Evolutionary conservation across 2,888 invertebrate genomes (phyloP), one percentile per base, ranked within the genome.

Genomic region (Apamea sordens): DNA sequence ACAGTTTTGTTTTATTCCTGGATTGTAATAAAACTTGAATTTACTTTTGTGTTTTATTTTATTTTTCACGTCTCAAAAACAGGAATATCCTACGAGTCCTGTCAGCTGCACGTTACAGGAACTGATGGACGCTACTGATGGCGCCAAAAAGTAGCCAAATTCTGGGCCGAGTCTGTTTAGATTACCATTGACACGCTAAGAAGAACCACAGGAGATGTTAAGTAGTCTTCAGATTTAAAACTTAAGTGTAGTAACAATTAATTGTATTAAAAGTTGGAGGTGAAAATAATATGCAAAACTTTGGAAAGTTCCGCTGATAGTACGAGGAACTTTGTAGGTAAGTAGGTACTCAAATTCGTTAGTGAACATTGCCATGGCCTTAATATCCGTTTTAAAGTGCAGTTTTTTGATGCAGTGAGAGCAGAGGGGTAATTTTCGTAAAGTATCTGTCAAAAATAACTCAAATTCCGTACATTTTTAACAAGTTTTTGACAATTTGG

Each of bases 21-120:
- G 80, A 90, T 91, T 93, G 90, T 91, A 94, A 93, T 93, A 93
- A 93, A 93, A 90, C 86, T 89, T 85, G 77, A 92, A 88, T 69
- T 84, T 86, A 84, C 67, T 89, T 77, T 67, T 32, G 76, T 79
- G 77, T 89, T 71, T 87, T n/a, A 86, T 88, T 89, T 32, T 61
- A 59, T 32, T 15, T 69, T 15, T 69, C 4, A 2, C 1, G 18
- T 7, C 32, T 41, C 13, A 24, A 18, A 11, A 1, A 64, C 13
- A 53, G 2, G 6, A 61, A 36, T 56, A 1, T 10, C 11, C 56
- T 56, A 56, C 3, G 24, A 10, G 56, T 56, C 5, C 11, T 59
- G 56, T n/a, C 56, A n/a, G 11, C 56, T 59, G 11, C n/a, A n/a
- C 56, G 11, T 11, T 56, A 56, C n/a, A n/a, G n/a, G 11, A n/a